Conservation (phyloP, 2,797 vertebrate species). For the Micromesistius poutassou region DNA sequence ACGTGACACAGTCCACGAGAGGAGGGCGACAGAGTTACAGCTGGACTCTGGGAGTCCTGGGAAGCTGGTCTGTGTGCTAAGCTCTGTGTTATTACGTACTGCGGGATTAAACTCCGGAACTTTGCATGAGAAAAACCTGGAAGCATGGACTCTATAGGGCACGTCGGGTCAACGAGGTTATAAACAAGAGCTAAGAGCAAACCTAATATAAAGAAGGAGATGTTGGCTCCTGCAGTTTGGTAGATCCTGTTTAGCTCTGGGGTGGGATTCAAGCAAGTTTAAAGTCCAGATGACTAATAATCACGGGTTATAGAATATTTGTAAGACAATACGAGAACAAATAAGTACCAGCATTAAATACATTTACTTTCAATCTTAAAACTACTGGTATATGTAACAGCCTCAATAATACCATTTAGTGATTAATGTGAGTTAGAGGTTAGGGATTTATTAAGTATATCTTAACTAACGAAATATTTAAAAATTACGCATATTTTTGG, state of each 20-base stretch:
- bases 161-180: background rate
- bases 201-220: constrained; percentile 11
- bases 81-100: background rate
- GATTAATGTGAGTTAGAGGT: too few relatives aligned
- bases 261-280: background rate
- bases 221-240: constrained; percentile 3
- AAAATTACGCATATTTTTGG: too few relatives aligned
- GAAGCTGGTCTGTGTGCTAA: background rate
- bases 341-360: background rate
- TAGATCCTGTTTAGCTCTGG: background rate
- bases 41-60: background rate
- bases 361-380: too few relatives aligned
- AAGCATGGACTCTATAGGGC: background rate
- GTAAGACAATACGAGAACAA: background rate
- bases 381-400: too few relatives aligned
- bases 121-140: background rate
- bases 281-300: background rate
- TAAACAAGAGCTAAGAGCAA: background rate
- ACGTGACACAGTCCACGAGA: background rate
- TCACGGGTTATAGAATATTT: background rate
- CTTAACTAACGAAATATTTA: too few relatives aligned
- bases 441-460: too few relatives aligned
- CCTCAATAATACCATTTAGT: too few relatives aligned
- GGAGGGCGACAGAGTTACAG: constrained; percentile 23
- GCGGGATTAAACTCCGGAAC: constrained; percentile 3